Evolutionary conservation across 2,113 vertebrate species (phyloP), one percentile per base, ranked within the genome.

Genomic region (Noctilio leporinus): DNA sequence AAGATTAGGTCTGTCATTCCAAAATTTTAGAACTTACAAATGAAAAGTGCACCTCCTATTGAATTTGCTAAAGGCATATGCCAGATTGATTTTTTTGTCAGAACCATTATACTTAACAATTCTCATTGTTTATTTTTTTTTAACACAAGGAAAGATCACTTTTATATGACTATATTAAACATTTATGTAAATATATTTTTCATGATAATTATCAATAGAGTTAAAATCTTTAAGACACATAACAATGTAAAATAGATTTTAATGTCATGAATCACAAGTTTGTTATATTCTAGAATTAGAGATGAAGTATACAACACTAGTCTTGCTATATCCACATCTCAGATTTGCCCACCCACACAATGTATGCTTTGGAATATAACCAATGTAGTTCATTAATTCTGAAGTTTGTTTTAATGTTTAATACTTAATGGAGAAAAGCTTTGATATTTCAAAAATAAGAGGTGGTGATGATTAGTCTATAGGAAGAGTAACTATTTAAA

Each of bases 381-480:
- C 59, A 81, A 53, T 10, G n/a, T 43, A 76, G 3, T 83, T 76
- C 14, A 64, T 92, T 95, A 81, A 73, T 70, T 84, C 70, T 51
- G 53, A 70, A 4, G 67, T 73, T 91, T 8, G 76, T 77, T 83
- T 70, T 64, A 19, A n/a, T 55, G 43, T 94, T 84, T 65, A 86
- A 87, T 92, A 64, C 85, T 45, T 84, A 59, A 77, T 62, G 20
- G 24, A 62, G 49, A 76, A 40, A 93, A 91, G 3, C 43, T 82
- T 43, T 73, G 47, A 53, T 93, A 49, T 83, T 26, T 89, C 7
- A 17, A 67, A 91, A 89, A 80, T 53, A 47, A 90, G n/a, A 43
- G 4, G 10, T 33, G 5, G 10, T 59, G 7, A 43, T 57, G n/a
- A 65, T 78, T 2, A 47, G 43, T 92, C 10, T 84, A 5, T n/a